Percentiles rank a stretch among this genome's conserved stretches.
These are phyloP conservation scores for Heliconius melpomene DNA, from an alignment of 1,140 invertebrate species.

Conservation along the genomic window DNA sequence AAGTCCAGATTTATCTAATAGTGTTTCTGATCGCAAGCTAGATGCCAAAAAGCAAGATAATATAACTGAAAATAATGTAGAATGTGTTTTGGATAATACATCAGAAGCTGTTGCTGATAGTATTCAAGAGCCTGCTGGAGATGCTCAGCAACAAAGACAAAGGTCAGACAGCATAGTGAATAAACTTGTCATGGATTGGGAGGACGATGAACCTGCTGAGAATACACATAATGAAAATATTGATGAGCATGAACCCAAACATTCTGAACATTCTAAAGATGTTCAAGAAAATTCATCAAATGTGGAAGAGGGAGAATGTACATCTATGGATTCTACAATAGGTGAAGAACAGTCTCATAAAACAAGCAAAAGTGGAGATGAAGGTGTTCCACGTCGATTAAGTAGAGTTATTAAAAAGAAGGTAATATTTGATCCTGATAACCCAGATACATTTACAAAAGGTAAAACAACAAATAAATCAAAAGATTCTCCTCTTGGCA, in stretches of 20 bases:
- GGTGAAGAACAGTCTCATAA: constrained; percentile 50
- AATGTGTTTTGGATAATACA: not conserved
- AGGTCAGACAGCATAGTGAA: constrained; percentile 65
- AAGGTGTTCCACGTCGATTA: constrained; percentile 59
- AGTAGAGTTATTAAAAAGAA: constrained; percentile 85
- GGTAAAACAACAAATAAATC: constrained; percentile 55
- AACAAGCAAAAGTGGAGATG: constrained; percentile 58
- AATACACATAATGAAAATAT: constrained; percentile 41
- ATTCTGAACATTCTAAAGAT: constrained; percentile 41
- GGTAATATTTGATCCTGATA: constrained; percentile 86
- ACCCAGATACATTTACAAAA: constrained; percentile 80
- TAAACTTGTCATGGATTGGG: constrained; percentile 72
- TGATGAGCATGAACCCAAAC: constrained; percentile 38
- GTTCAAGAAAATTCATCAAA: constrained; percentile 35
- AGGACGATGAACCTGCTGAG: constrained; percentile 66
- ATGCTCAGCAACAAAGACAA: constrained; percentile 18
- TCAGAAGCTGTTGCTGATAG: not conserved
- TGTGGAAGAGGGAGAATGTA: constrained; percentile 46
- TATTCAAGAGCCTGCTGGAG: constrained; percentile 4
- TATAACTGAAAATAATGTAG: constrained; percentile 16
- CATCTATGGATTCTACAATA: constrained; percentile 51
- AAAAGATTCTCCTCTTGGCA: constrained; percentile 53
- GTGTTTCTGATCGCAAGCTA: constrained; percentile 18
- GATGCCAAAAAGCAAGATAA: constrained; percentile 16
- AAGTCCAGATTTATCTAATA: constrained; percentile 15